A percentile compares a stretch with the other conserved stretches of the same genome.
These are phyloP conservation scores for Drosophila orena DNA, from an alignment of 1,140 invertebrate species.

Conservation along the genomic window DNA sequence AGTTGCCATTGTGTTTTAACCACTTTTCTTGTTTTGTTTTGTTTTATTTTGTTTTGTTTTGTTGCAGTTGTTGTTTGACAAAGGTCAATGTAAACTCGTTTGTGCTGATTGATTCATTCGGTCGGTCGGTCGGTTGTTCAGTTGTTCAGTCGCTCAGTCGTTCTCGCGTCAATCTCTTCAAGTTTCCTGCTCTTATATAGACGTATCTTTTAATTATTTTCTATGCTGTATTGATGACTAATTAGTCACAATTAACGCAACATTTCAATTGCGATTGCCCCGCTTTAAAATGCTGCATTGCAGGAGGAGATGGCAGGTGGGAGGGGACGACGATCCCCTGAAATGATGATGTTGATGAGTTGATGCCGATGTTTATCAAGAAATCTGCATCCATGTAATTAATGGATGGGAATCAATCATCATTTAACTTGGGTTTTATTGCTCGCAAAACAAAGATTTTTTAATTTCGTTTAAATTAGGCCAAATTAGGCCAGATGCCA, in stretches of 20 bases:
- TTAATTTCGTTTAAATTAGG: constrained; percentile 1
- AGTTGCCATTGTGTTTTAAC: constrained; percentile 14
- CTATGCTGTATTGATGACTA: constrained; percentile 62
- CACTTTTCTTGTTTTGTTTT: neutral
- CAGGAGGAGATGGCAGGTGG: neutral
- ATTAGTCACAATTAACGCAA: constrained; percentile 71
- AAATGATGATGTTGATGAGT: constrained; percentile 24
- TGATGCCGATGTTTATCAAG: constrained; percentile 10
- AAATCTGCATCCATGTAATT: constrained; percentile 18
- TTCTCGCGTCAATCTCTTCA: constrained; percentile 36
- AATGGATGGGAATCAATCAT: constrained; percentile 20
- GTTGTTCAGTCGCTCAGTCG: neutral
- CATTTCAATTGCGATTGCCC: constrained; percentile 47
- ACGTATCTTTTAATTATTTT: constrained; percentile 60
- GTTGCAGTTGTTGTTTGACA: constrained; percentile 10
- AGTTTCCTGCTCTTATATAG: constrained; percentile 49
- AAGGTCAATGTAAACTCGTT: constrained; percentile 44
- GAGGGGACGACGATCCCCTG: neutral
- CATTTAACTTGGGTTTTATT: constrained; percentile 1
- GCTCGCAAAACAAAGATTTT: neutral
- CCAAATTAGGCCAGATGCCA: neutral
- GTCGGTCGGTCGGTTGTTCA: neutral
- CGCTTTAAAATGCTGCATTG: constrained; percentile 14
- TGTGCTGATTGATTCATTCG: constrained; percentile 40
- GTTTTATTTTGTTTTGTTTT: too few relatives aligned